Evolutionary conservation across 2,113 vertebrate species (phyloP), one percentile per base, ranked within the genome.

Genomic region (Chloropsis cyanopogon): DNA sequence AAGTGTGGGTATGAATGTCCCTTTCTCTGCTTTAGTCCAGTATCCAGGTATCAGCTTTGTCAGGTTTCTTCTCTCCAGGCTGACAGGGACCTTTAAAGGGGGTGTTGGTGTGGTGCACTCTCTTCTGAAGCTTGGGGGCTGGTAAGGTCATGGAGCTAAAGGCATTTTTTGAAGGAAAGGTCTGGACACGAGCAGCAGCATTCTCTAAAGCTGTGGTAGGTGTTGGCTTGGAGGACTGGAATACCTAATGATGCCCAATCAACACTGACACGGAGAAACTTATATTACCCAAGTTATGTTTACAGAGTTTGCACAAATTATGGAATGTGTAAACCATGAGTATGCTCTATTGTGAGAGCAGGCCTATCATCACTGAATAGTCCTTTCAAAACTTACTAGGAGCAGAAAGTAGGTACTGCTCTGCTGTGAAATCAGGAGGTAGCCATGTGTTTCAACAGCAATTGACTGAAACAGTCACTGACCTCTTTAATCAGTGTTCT

Each of bases 321-420:
- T 25, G 23, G 31, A 70, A 53, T 47, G 3, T 11, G 33, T 25
- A 65, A 70, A 26, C 26, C 9, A 4, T 4, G 3, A 7, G 6
- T 46, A 31, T 20, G 15, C 11, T 10, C 21, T 29, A 0, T 16
- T 2, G 2, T 12, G 63, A 44, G 9, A 68, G 11, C 53, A 60
- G 23, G 16, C 14, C 11, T 47, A 1, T 26, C 5, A 25, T 50
- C 17, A 21, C 14, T 41, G 2, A 13, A 7, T 1, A 60, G 25
- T 31, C 12, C 56, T 92, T 78, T 28, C 20, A 31, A 64, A 94
- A 64, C 5, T 7, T 54, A 12, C 7, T 46, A 28, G 57, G 22
- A 84, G 24, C 31, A 70, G 24, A 83, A 86, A 59, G 14, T 26
- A 60, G 39, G 8, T 71, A 5, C n/a, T 69, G 49, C 52, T 88